Evolutionary conservation across 2,113 vertebrate genomes (phyloP).

Genomic region (Theristicus caerulescens): DNA sequence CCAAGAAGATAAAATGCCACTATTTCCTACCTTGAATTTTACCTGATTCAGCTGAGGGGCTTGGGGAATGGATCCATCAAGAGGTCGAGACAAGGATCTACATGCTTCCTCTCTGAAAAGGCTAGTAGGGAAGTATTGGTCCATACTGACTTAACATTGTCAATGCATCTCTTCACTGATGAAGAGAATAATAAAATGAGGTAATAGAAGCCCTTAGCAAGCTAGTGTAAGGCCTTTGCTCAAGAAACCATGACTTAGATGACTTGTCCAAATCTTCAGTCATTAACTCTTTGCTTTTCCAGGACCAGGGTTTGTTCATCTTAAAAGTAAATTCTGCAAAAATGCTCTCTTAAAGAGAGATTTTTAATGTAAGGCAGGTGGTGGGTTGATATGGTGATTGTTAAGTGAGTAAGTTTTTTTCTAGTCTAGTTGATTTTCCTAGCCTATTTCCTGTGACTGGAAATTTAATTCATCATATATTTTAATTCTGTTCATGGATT

Average conservation of each 20-base stretch:
- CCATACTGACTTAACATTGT: background rate
- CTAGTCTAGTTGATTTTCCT: background rate
- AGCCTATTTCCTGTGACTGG: background rate
- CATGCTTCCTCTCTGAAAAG: background rate
- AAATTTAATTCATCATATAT: background rate
- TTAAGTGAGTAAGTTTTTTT: background rate
- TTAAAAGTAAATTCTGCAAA: background rate
- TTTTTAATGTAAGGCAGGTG: background rate
- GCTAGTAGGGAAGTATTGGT: background rate
- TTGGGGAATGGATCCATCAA: background rate
- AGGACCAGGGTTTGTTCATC: background rate
- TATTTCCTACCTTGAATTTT: background rate
- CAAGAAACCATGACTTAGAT: background rate
- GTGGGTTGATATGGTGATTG: background rate
- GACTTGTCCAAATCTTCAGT: background rate
- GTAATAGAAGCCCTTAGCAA: background rate
- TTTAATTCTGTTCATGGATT: background rate
- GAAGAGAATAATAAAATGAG: background rate
- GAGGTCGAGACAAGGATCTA: background rate
- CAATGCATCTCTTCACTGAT: background rate
- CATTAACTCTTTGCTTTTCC: background rate
- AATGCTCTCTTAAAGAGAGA: background rate
- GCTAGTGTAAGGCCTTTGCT: background rate
- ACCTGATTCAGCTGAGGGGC: background rate
- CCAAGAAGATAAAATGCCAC: background rate